Percentiles rank a stretch among this genome's conserved stretches.
Conservation (phyloP, 2,113 vertebrate species). For the Reinhardtius hippoglossoides region DNA sequence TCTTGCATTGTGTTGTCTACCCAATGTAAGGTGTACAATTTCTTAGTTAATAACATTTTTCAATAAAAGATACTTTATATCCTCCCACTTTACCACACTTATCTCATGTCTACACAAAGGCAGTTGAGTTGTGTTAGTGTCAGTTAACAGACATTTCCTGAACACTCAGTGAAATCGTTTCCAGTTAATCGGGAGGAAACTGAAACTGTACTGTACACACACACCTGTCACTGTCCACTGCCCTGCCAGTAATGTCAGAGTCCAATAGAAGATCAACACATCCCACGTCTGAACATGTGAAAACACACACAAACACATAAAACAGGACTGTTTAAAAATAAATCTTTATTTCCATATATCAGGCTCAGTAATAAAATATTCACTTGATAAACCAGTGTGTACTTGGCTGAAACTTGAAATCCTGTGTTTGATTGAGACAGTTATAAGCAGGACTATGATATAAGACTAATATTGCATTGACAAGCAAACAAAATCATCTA, state of each 20-base stretch:
- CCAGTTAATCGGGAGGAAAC: too few species aligned
- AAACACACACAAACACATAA: neutral
- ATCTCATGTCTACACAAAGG: too few species aligned
- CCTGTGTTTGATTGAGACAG: slow-evolving; percentile 23
- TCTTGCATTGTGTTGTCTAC: too few species aligned
- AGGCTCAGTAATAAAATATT: slow-evolving; percentile 57
- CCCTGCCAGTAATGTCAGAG: neutral
- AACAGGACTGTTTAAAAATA: slow-evolving; percentile 58
- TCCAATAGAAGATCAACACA: neutral
- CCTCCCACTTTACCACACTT: too few species aligned
- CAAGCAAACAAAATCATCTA: slow-evolving; percentile 14
- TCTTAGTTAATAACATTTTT: too few species aligned
- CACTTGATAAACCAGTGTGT: slow-evolving; percentile 50
- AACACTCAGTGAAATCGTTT: too few species aligned
- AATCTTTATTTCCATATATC: slow-evolving; percentile 60
- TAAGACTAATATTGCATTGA: slow-evolving; percentile 15
- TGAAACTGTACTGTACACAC: too few species aligned
- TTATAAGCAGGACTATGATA: slow-evolving; percentile 29
- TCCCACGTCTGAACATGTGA: neutral
- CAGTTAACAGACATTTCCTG: neutral
- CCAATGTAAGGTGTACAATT: too few species aligned
- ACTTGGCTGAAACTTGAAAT: slow-evolving; percentile 16
- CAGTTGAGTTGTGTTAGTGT: neutral
- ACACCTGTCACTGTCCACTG: neutral
- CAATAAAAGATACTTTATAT: too few species aligned